Evolutionary conservation across 2,888 invertebrate genomes (phyloP).

Genomic region (Acholoe squamosa): DNA sequence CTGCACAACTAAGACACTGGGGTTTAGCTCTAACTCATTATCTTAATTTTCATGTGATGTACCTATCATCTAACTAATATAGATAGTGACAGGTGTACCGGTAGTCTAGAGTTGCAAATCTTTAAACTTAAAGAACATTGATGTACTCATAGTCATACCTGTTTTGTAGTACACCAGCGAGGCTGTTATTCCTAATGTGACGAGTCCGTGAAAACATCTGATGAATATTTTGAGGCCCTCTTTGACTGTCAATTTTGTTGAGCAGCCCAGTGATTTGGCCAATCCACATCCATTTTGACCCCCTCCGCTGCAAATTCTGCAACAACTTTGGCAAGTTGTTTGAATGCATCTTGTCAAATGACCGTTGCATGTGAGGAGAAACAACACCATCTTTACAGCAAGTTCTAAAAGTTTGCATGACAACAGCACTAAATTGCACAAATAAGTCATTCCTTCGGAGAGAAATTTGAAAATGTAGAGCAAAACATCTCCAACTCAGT

Average conservation of each 20-base stretch:
- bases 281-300: background rate
- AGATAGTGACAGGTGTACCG: too few species aligned
- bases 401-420: slow-evolving; percentile 21
- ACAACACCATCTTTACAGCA: background rate
- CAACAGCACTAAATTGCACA: background rate
- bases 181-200: slow-evolving; percentile 41
- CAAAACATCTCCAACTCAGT: background rate
- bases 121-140: too few species aligned
- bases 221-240: background rate
- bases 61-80: too few species aligned
- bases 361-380: slow-evolving; percentile 32
- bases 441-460: background rate
- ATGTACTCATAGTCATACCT: too few species aligned
- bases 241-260: background rate
- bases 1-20: too few species aligned
- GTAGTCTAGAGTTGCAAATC: too few species aligned
- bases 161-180: slow-evolving; percentile 28
- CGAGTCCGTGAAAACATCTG: slow-evolving; percentile 6
- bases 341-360: background rate
- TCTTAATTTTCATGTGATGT: too few species aligned
- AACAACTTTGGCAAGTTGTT: background rate
- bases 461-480: background rate
- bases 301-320: background rate
- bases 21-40: too few species aligned
- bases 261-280: background rate